Percentiles rank a stretch among this genome's conserved stretches.
phyloP scores from a whole-genome alignment of 37 sponge, comb jelly and placozoan species.

The Petrosia ficiformis region DNA sequence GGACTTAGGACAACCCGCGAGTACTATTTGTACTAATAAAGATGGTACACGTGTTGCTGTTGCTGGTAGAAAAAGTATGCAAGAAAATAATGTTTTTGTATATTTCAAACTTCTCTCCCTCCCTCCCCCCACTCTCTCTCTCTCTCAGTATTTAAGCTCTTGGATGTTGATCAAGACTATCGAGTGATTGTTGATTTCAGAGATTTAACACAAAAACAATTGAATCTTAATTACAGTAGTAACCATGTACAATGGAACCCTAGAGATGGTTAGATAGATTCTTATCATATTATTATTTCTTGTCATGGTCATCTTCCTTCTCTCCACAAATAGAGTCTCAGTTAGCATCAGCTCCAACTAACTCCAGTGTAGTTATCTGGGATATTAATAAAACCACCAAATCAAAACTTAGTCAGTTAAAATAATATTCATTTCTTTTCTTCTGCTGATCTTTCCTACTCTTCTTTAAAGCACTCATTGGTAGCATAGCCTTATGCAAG shows the following conservation, averaged over 20 bases:
- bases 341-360: slow-evolving; percentile 77
- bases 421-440: neutral
- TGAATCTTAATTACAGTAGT: slow-evolving; percentile 75
- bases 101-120: no score
- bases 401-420: slow-evolving; percentile 30
- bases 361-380: slow-evolving; percentile 80
- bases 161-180: no score
- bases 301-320: neutral
- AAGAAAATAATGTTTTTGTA: no score
- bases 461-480: neutral
- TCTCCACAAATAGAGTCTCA: slow-evolving; percentile 29
- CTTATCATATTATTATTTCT: neutral
- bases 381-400: slow-evolving; percentile 58
- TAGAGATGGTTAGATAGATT: slow-evolving; percentile 36
- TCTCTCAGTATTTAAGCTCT: no score
- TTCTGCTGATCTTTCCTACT: neutral
- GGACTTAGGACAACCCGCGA: slow-evolving; percentile 33
- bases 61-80: slow-evolving; percentile 66
- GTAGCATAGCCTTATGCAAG: no score
- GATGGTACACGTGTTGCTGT: slow-evolving; percentile 44
- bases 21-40: slow-evolving; percentile 37
- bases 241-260: slow-evolving; percentile 82
- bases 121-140: no score
- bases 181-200: no score
- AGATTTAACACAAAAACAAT: slow-evolving; percentile 53